These are phyloP conservation scores for Caligus rogercresseyi DNA, from an alignment of 1,140 invertebrate genomes.

Conservation along the genomic window DNA sequence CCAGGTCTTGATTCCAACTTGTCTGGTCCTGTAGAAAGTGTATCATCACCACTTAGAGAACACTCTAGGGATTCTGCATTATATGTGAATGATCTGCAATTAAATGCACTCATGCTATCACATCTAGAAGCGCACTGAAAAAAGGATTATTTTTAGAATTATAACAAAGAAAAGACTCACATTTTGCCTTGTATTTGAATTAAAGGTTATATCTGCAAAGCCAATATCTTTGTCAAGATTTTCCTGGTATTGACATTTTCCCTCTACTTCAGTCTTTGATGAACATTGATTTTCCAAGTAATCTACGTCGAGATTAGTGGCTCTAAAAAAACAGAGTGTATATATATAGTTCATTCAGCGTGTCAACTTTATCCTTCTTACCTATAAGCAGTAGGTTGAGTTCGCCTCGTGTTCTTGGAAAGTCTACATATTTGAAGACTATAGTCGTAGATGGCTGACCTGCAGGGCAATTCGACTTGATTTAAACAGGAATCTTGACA, in stretches of 20 bases:
- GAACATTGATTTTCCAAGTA: conserved; percentile 32
- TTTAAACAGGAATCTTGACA: conserved; percentile 32
- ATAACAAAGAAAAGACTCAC: conserved; percentile 23
- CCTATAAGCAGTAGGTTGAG: conserved; percentile 26
- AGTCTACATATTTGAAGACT: conserved; percentile 23
- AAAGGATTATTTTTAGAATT: conserved; percentile 9
- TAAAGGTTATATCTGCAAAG: conserved; percentile 28
- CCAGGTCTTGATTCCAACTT: conserved; percentile 28
- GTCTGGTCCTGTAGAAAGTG: conserved; percentile 30
- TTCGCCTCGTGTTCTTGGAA: conserved; percentile 28
- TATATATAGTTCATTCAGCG: conserved; percentile 28
- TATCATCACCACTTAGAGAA: conserved; percentile 33
- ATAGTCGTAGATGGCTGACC: conserved; percentile 27
- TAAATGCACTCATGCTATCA: conserved; percentile 32
- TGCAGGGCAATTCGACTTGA: conserved; percentile 27
- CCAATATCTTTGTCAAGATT: conserved; percentile 29
- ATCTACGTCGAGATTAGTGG: conserved; percentile 30
- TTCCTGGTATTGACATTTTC: conserved; percentile 32
- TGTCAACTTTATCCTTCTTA: too few relatives aligned
- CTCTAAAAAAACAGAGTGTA: conserved; percentile 26
- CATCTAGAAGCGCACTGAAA: conserved; percentile 35
- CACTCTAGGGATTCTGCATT: conserved; percentile 26
- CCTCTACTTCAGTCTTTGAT: conserved; percentile 21
- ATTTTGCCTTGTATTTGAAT: conserved; percentile 25
- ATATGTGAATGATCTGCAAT: conserved; percentile 34